These are phyloP conservation scores for Pristionchus maxplancki DNA, from an alignment of 2,888 invertebrate genomes.

Conservation along the genomic window DNA sequence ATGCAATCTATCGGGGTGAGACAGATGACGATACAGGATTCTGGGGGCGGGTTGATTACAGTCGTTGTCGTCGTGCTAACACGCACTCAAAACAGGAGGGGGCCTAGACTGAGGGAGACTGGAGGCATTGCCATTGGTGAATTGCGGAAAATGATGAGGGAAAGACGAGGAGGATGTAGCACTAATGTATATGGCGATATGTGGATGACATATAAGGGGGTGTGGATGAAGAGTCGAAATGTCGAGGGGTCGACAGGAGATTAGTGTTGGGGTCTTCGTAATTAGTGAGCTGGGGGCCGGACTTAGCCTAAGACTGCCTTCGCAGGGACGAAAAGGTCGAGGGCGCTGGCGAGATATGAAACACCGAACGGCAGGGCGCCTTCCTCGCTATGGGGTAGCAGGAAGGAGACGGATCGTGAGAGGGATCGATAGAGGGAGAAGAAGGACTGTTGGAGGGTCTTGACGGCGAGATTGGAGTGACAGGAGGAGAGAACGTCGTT, in stretches of 20 bases:
- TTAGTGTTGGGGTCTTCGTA: slow-evolving; percentile 2
- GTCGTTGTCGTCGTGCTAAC: not conserved
- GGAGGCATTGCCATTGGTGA: not conserved
- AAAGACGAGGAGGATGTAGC: slow-evolving; percentile 9
- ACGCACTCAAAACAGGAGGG: not conserved
- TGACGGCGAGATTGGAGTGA: slow-evolving; percentile 69
- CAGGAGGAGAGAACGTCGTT: slow-evolving; percentile 75
- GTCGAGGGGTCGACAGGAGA: not conserved
- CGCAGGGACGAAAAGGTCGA: slow-evolving; percentile 70
- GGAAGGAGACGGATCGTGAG: not conserved
- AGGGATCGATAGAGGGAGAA: slow-evolving; percentile 65
- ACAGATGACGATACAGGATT: not conserved
- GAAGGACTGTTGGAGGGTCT: slow-evolving; percentile 76
- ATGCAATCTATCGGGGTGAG: not conserved
- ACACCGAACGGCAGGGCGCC: slow-evolving; percentile 70
- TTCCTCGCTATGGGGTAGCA: slow-evolving; percentile 9
- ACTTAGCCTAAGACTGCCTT: slow-evolving; percentile 48
- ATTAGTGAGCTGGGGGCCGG: slow-evolving; percentile 40
- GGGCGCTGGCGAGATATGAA: slow-evolving; percentile 67
- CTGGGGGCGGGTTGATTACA: not conserved
- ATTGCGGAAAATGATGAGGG: not conserved
- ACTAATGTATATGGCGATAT: slow-evolving; percentile 7
- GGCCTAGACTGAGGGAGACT: not conserved
- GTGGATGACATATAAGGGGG: slow-evolving; percentile 4
- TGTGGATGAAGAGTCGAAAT: not conserved